phyloP scores from a whole-genome alignment of 2,888 invertebrate species.

The Sphinx pinastri region DNA sequence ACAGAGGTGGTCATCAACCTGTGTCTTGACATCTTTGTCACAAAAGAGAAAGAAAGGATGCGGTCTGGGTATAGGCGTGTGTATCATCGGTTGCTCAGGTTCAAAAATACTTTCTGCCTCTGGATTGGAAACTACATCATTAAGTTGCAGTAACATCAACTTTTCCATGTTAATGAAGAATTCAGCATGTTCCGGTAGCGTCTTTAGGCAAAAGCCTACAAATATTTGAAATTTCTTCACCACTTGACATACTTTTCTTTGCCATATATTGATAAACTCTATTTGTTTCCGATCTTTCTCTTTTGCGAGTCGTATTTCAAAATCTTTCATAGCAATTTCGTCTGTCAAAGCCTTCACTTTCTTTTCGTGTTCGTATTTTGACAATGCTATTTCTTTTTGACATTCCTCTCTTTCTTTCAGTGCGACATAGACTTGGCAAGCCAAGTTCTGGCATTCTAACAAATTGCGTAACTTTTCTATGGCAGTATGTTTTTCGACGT shows the following conservation, averaged over 20 bases:
- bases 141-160: constrained; percentile 70
- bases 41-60: constrained; percentile 71
- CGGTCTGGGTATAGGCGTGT: constrained; percentile 56
- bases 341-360: constrained; percentile 55
- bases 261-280: constrained; percentile 61
- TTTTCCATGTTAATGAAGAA: constrained; percentile 76
- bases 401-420: constrained; percentile 70
- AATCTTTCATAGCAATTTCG: constrained; percentile 55
- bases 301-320: constrained; percentile 55
- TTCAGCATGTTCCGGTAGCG: constrained; percentile 70
- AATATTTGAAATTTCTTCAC: constrained; percentile 72
- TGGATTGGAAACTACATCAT: constrained; percentile 60
- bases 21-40: constrained; percentile 59
- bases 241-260: constrained; percentile 69
- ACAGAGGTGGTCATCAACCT: constrained; percentile 59
- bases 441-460: constrained; percentile 69
- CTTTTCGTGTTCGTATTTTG: constrained; percentile 58
- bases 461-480: constrained; percentile 64
- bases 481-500: constrained; percentile 67
- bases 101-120: constrained; percentile 61
- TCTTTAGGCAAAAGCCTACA: constrained; percentile 64
- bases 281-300: constrained; percentile 57
- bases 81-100: constrained; percentile 46
- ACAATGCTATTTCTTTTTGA: constrained; percentile 53
- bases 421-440: constrained; percentile 75